These are phyloP conservation scores for Lumbricus terrestris DNA, from an alignment of 2,888 invertebrate genomes.

Conservation along the genomic window DNA sequence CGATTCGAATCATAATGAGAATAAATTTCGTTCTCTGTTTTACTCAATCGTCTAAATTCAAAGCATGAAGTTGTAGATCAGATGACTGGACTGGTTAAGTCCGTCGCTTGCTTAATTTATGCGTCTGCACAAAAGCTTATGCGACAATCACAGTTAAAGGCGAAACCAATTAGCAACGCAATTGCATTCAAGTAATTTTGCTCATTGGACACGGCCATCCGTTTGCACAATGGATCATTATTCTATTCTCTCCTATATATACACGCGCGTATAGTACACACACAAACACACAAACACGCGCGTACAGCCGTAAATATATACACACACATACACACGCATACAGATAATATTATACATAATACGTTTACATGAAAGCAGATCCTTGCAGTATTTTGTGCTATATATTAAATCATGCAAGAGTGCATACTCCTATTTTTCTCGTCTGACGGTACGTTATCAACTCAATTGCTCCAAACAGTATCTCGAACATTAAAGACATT, in stretches of 20 bases:
- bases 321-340: no score
- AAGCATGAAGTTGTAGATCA: not conserved
- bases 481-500: no score
- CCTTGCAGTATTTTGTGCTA: not conserved
- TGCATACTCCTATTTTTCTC: no score
- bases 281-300: no score
- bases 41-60: not conserved
- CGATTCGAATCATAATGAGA: not conserved
- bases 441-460: no score
- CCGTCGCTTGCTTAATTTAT: not conserved
- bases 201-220: not conserved
- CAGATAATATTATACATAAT: no score
- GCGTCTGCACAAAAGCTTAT: not conserved
- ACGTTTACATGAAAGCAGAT: not conserved
- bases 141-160: not conserved
- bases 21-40: not conserved
- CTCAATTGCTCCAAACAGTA: not conserved
- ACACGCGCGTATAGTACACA: no score
- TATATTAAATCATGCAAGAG: not conserved
- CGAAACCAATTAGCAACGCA: not conserved
- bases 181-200: not conserved
- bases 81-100: not conserved
- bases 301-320: no score
- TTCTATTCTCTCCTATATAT: not conserved
- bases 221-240: not conserved